These are phyloP conservation scores for Stratiomys singularior DNA, from an alignment of 2,888 invertebrate genomes.

Conservation along the genomic window DNA sequence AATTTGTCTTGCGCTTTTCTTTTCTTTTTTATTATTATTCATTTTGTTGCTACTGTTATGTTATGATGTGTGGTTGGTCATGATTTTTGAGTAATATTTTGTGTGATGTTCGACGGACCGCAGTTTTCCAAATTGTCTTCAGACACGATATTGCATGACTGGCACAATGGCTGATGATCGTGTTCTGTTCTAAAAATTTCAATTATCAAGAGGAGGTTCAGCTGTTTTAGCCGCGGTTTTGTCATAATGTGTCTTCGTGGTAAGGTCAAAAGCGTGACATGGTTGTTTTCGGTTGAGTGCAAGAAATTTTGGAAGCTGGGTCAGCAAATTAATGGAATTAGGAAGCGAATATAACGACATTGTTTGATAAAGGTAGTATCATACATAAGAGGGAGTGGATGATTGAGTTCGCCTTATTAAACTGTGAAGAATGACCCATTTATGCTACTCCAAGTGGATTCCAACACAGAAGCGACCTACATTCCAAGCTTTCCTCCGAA, in stretches of 20 bases:
- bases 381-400: too few relatives aligned
- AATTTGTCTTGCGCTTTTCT: not conserved
- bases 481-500: too few relatives aligned
- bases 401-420: too few relatives aligned
- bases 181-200: slow-evolving; percentile 11
- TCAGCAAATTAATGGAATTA: too few relatives aligned
- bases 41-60: not conserved
- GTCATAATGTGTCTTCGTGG: not conserved
- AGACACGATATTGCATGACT: not conserved
- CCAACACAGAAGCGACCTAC: too few relatives aligned
- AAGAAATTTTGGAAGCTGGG: not conserved
- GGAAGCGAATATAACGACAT: too few relatives aligned
- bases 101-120: not conserved
- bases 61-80: not conserved
- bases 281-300: not conserved
- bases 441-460: too few relatives aligned
- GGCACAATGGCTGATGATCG: not conserved
- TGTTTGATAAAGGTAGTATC: too few relatives aligned
- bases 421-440: too few relatives aligned
- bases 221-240: not conserved
- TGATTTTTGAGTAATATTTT: not conserved
- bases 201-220: not conserved
- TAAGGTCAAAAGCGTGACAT: not conserved
- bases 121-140: not conserved
- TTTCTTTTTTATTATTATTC: not conserved